Percentiles rank a stretch among this genome's conserved stretches.
These are phyloP conservation scores for Sebastes minor DNA, from an alignment of 2,797 vertebrate species.

Conservation along the genomic window DNA sequence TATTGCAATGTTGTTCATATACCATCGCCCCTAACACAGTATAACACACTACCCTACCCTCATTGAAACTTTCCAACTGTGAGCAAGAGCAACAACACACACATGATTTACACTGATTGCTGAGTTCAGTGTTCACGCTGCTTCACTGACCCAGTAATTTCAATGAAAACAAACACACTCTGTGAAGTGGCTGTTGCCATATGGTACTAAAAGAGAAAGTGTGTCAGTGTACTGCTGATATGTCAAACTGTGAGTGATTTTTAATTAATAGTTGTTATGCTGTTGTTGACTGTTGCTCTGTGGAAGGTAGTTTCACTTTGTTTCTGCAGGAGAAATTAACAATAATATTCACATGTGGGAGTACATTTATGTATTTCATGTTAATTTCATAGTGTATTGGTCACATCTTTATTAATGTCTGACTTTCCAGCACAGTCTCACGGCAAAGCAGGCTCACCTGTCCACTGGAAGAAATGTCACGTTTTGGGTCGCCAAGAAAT, in stretches of 20 bases:
- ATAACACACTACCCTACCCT: not conserved
- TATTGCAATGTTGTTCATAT: not conserved
- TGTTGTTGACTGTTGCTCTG: constrained; percentile 1
- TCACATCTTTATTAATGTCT: not conserved
- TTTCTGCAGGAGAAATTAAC: not conserved
- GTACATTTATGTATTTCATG: not conserved
- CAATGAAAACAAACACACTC: constrained; percentile 36
- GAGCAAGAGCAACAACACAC: not conserved
- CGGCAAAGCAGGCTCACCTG: too few relatives aligned
- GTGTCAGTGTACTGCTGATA: not conserved
- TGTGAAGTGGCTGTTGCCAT: constrained; percentile 19
- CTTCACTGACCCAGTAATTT: constrained; percentile 35
- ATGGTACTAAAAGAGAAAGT: not conserved
- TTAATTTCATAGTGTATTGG: not conserved
- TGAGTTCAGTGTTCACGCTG: constrained; percentile 29
- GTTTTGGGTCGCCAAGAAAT: too few relatives aligned
- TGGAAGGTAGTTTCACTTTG: not conserved
- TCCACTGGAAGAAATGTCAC: too few relatives aligned
- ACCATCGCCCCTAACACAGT: not conserved
- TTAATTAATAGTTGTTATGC: constrained; percentile 2
- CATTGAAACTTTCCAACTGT: not conserved
- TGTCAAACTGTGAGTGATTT: constrained; percentile 6
- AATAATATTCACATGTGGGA: not conserved
- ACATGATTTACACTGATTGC: constrained; percentile 21
- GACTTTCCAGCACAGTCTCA: not conserved